phyloP scores from a whole-genome alignment of 2,888 invertebrate species.

The Stenoptilia bipunctidactyla region DNA sequence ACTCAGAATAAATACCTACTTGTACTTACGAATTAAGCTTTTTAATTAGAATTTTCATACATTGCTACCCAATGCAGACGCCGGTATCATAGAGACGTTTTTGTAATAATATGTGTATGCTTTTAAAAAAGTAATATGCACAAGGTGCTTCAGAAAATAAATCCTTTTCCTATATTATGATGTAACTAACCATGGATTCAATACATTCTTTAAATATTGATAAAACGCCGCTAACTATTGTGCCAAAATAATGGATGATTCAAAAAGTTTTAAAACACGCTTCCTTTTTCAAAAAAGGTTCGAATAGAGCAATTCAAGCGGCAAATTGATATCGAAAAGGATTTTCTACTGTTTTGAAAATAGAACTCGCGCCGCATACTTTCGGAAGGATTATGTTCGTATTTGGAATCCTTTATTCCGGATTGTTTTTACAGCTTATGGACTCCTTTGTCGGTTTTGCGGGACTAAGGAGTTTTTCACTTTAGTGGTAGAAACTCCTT shows the following conservation, averaged over 20 bases:
- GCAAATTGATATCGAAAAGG: slow-evolving; percentile 64
- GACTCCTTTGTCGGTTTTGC: slow-evolving; percentile 62
- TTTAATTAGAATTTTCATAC: no score
- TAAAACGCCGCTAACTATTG: slow-evolving; percentile 10
- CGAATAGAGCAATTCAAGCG: slow-evolving; percentile 51
- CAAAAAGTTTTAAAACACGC: slow-evolving; percentile 43
- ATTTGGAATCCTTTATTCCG: slow-evolving; percentile 32
- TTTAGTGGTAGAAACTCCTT: not conserved
- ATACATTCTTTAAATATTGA: slow-evolving; percentile 20
- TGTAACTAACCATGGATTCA: slow-evolving; percentile 4
- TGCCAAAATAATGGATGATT: slow-evolving; percentile 8
- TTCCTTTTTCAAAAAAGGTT: slow-evolving; percentile 30
- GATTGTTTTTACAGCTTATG: slow-evolving; percentile 68
- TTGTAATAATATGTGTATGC: no score
- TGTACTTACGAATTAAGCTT: no score
- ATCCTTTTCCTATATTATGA: no score
- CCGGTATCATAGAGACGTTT: no score
- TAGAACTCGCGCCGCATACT: slow-evolving; percentile 41
- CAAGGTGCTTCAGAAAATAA: no score
- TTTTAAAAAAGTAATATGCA: no score
- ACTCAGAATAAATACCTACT: no score
- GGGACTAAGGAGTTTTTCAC: slow-evolving; percentile 28
- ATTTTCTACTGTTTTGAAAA: slow-evolving; percentile 68
- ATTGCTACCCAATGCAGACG: no score
- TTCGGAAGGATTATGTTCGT: slow-evolving; percentile 57